Evolutionary conservation across 2,113 vertebrate species (phyloP).

Genomic region (Origma solitaria): DNA sequence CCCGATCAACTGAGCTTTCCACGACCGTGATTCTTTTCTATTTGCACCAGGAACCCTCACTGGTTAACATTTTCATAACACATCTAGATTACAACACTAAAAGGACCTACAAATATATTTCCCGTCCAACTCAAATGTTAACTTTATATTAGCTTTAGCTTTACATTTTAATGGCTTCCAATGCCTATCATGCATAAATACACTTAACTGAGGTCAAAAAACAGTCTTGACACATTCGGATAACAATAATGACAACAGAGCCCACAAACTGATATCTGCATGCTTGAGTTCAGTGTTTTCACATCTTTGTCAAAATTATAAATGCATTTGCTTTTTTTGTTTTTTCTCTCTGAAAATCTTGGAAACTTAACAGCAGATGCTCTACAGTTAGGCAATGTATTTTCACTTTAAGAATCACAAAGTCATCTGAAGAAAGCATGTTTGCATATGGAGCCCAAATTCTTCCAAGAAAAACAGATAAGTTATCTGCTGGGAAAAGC

Average conservation of each 20-base stretch:
- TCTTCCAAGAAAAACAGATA: neutral
- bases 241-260: neutral
- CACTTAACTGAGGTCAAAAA: neutral
- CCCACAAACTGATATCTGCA: neutral
- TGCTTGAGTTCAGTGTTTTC: neutral
- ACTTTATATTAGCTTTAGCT: neutral
- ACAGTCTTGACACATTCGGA: neutral
- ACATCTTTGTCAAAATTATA: neutral
- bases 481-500: neutral
- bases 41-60: neutral
- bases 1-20: neutral
- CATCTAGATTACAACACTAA: neutral
- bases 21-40: fast-evolving
- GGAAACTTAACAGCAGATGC: neutral
- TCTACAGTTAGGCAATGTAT: neutral
- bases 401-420: neutral
- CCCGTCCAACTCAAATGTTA: neutral
- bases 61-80: neutral
- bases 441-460: neutral
- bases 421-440: neutral
- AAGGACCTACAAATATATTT: neutral
- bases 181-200: neutral
- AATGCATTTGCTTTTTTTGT: neutral
- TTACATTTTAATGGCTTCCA: neutral
- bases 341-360: neutral